These are phyloP conservation scores for Tauraco erythrolophus DNA, from an alignment of 2,113 vertebrate species.

Conservation along the genomic window DNA sequence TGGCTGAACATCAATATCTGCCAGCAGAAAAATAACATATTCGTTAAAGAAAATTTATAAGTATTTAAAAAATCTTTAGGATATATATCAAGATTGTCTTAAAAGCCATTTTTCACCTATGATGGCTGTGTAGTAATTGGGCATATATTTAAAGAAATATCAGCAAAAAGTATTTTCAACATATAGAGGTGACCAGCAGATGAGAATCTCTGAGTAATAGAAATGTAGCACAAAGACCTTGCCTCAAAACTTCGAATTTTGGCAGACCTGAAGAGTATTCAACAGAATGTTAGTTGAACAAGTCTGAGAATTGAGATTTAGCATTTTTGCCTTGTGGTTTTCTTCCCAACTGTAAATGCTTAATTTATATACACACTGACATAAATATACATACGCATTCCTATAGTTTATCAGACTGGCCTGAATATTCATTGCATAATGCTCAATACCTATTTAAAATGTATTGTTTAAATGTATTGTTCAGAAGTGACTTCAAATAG, in stretches of 20 bases:
- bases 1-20: background rate
- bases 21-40: background rate
- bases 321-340: background rate
- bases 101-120: background rate
- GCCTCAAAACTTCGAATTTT: background rate
- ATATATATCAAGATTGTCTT: background rate
- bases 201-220: background rate
- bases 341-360: background rate
- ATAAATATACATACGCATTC: background rate
- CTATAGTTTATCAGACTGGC: background rate
- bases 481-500: background rate
- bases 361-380: background rate
- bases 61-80: background rate
- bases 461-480: background rate
- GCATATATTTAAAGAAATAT: background rate
- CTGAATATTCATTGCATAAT: background rate
- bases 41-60: background rate
- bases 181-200: background rate
- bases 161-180: background rate
- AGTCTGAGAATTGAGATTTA: background rate
- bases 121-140: background rate
- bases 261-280: background rate
- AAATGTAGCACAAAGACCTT: background rate
- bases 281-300: background rate
- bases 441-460: background rate